phyloP scores from a whole-genome alignment of 2,797 vertebrate genomes.

The Phataginus tricuspis region DNA sequence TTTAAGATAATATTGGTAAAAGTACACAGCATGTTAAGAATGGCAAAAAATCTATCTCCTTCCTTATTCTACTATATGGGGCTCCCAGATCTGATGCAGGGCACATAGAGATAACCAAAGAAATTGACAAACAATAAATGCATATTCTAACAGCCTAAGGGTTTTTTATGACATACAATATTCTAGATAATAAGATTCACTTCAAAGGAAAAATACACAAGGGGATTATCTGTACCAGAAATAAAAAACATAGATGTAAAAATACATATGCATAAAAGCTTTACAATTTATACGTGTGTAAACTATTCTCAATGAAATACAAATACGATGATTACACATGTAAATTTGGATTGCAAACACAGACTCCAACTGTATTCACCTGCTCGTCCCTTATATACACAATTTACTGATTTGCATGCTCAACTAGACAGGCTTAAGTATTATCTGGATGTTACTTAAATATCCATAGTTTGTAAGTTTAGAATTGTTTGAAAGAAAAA shows the following conservation, averaged over 20 bases:
- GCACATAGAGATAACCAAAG: background rate
- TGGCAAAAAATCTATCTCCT: background rate
- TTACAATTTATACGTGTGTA: background rate
- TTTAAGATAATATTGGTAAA: background rate
- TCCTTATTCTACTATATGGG: background rate
- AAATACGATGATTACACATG: slow-evolving; percentile 19
- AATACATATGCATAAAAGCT: background rate
- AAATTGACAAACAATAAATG: background rate
- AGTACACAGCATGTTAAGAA: background rate
- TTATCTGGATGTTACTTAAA: slow-evolving; percentile 60
- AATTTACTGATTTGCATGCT: slow-evolving; percentile 31
- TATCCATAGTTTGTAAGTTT: slow-evolving; percentile 32
- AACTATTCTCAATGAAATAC: slow-evolving; percentile 10
- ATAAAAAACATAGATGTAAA: background rate
- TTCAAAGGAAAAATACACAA: slow-evolving; percentile 49
- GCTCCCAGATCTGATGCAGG: background rate
- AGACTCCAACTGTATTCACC: slow-evolving; percentile 21
- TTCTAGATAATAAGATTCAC: slow-evolving; percentile 42
- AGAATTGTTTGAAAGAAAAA: slow-evolving; percentile 51
- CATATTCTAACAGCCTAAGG: background rate
- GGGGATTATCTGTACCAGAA: background rate
- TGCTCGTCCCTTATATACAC: slow-evolving; percentile 44
- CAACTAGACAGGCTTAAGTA: slow-evolving; percentile 45
- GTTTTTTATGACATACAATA: background rate
- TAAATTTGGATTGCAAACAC: background rate